These are phyloP conservation scores for Leptoclinus maculatus DNA, from an alignment of 2,797 vertebrate species.

Conservation along the genomic window DNA sequence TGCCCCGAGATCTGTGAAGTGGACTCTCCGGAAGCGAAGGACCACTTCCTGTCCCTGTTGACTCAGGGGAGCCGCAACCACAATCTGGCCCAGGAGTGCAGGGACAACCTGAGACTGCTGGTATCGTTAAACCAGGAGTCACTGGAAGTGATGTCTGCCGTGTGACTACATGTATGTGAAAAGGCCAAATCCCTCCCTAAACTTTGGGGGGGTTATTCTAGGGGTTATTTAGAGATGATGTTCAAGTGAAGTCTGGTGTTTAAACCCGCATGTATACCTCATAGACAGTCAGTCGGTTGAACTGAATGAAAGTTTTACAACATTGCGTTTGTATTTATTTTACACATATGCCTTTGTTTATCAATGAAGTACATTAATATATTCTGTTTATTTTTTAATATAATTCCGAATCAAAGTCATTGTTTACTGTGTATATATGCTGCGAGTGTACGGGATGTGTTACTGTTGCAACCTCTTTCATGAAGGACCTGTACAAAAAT, in stretches of 20 bases:
- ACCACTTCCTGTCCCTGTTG: neutral
- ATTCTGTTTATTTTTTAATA: constrained; percentile 11
- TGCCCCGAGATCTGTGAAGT: neutral
- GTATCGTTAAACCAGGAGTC: constrained; percentile 88
- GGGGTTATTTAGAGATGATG: constrained; percentile 1
- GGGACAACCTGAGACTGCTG: constrained; percentile 86
- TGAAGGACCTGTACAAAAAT: constrained; percentile 25
- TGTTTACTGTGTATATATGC: constrained; percentile 25
- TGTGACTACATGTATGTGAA: constrained; percentile 49
- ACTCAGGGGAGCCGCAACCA: constrained; percentile 50
- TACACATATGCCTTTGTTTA: constrained; percentile 27
- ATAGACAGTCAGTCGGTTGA: constrained; percentile 27
- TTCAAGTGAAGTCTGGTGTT: constrained; percentile 2
- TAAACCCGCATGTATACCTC: constrained; percentile 43
- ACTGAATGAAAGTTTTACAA: constrained; percentile 34
- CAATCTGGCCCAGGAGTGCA: constrained; percentile 83
- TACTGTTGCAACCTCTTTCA: constrained; percentile 15
- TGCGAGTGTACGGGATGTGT: constrained; percentile 11
- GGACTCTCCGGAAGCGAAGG: neutral
- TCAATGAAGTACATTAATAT: constrained; percentile 33
- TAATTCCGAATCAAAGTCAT: constrained; percentile 1
- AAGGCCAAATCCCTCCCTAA: neutral
- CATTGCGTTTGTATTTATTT: constrained; percentile 27
- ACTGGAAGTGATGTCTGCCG: constrained; percentile 74
- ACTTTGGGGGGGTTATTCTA: neutral